These are phyloP conservation scores for Agelas oroides DNA, from an alignment of 37 sponge, comb jelly and placozoan genomes.

Conservation along the genomic window DNA sequence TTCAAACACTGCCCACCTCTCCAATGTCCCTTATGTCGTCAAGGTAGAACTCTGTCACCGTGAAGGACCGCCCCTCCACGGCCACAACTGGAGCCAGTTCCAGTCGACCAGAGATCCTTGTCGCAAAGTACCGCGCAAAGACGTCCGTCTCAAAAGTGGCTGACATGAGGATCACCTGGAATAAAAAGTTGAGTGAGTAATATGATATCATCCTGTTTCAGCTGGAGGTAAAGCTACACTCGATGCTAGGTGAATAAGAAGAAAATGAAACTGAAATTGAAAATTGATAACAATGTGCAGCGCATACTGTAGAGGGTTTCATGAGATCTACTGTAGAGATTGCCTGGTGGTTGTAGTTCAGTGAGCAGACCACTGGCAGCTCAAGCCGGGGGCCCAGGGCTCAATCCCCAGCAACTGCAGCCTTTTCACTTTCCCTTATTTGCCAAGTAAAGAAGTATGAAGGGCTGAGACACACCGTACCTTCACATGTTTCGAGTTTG, in stretches of 20 bases:
- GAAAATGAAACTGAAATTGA: background rate
- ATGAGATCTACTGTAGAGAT: no score
- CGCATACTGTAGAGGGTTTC: no score
- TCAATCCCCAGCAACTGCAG: no score
- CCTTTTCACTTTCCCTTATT: no score
- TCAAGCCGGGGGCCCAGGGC: no score
- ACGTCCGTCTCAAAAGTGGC: conserved; percentile 83
- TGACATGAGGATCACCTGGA: conserved; percentile 93
- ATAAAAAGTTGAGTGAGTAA: background rate
- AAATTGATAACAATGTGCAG: background rate
- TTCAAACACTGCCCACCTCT: no score
- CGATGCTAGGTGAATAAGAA: no score
- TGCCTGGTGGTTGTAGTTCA: no score
- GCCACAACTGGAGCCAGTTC: conserved; percentile 79
- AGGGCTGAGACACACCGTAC: conserved; percentile 6
- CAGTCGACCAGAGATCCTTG: background rate
- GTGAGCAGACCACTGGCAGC: no score
- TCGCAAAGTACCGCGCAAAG: conserved; percentile 85
- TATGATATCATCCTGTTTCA: no score
- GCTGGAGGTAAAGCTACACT: no score
- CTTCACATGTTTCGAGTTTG: conserved; percentile 89
- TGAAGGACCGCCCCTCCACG: conserved; percentile 65
- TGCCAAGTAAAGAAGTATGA: background rate
- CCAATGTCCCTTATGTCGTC: conserved; percentile 71
- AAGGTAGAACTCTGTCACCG: conserved; percentile 80